Percentiles rank a stretch among this genome's conserved stretches.
phyloP scores from a whole-genome alignment of 23 tunicate species.

The Styela plicata region DNA sequence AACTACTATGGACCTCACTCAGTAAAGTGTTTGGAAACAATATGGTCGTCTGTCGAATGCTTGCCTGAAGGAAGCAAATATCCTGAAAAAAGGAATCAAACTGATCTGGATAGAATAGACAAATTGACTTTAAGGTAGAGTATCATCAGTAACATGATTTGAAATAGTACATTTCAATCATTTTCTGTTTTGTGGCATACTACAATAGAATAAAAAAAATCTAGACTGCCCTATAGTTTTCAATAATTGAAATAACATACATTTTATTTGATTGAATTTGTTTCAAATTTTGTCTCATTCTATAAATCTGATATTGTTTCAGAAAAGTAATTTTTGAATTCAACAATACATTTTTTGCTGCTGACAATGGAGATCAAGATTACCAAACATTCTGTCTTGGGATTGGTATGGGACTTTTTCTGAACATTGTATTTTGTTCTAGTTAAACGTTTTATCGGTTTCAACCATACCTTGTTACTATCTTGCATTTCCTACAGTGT shows the following conservation, averaged over 20 bases:
- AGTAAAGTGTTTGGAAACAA: too few relatives aligned
- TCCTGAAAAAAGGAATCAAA: not conserved
- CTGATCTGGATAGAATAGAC: constrained; percentile 2
- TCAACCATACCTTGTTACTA: not conserved
- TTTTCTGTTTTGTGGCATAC: too few relatives aligned
- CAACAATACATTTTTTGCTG: not conserved
- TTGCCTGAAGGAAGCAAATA: constrained; percentile 12
- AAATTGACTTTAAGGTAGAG: too few relatives aligned
- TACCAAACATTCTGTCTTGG: not conserved
- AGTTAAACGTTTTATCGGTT: not conserved
- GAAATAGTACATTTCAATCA: too few relatives aligned
- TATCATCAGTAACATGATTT: too few relatives aligned
- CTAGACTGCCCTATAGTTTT: too few relatives aligned
- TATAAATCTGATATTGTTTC: not conserved
- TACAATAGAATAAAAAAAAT: too few relatives aligned
- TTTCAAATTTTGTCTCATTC: too few relatives aligned
- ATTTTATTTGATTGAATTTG: too few relatives aligned
- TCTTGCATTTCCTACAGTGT: not conserved
- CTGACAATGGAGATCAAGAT: not conserved
- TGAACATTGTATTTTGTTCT: not conserved
- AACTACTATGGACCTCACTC: too few relatives aligned
- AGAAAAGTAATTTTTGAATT: not conserved
- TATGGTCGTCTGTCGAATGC: too few relatives aligned
- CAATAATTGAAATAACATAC: too few relatives aligned
- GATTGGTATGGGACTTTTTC: not conserved